phyloP scores from a whole-genome alignment of 1,140 invertebrate genomes.

The Phthorimaea operculella region DNA sequence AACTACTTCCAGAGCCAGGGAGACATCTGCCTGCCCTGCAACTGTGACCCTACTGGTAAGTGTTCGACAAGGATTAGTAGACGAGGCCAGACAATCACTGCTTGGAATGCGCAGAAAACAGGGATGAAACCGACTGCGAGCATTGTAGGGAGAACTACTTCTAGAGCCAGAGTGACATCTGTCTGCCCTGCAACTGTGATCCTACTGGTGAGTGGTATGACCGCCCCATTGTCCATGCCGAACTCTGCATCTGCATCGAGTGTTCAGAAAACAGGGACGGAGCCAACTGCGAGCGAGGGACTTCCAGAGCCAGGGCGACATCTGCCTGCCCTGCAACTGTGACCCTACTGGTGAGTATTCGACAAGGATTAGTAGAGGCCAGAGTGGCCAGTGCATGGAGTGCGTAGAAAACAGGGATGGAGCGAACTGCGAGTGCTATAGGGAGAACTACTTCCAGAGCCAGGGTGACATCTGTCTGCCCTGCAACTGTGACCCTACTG shows the following conservation, averaged over 20 bases:
- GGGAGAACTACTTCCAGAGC: slow-evolving; percentile 87
- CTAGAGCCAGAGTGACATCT: slow-evolving; percentile 79
- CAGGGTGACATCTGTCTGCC: slow-evolving; percentile 83
- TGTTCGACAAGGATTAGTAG: slow-evolving; percentile 95
- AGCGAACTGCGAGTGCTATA: slow-evolving; percentile 94
- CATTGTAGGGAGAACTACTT: slow-evolving; percentile 92
- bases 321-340: slow-evolving; percentile 90
- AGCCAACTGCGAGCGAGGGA: slow-evolving; percentile 94
- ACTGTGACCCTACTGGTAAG: slow-evolving; percentile 94
- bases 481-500: slow-evolving; percentile 97
- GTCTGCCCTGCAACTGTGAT: slow-evolving; percentile 89
- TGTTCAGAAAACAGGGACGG: slow-evolving; percentile 94
- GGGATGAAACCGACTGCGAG: slow-evolving; percentile 95
- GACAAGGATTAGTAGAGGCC: slow-evolving; percentile 90
- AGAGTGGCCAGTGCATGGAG: slow-evolving; percentile 96
- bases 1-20: slow-evolving; percentile 81
- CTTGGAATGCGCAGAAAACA: slow-evolving; percentile 91
- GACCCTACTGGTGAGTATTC: slow-evolving; percentile 78
- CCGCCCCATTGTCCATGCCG: too few relatives aligned
- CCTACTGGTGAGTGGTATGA: too few relatives aligned
- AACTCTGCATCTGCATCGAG: too few relatives aligned
- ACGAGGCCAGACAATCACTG: slow-evolving; percentile 98
- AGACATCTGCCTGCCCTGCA: slow-evolving; percentile 92
- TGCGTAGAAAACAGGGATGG: slow-evolving; percentile 96
- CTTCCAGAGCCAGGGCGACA: slow-evolving; percentile 82